Base-by-base conservation (phyloP, 2,888 invertebrate genomes). In the Agapostemon virescens region DNA sequence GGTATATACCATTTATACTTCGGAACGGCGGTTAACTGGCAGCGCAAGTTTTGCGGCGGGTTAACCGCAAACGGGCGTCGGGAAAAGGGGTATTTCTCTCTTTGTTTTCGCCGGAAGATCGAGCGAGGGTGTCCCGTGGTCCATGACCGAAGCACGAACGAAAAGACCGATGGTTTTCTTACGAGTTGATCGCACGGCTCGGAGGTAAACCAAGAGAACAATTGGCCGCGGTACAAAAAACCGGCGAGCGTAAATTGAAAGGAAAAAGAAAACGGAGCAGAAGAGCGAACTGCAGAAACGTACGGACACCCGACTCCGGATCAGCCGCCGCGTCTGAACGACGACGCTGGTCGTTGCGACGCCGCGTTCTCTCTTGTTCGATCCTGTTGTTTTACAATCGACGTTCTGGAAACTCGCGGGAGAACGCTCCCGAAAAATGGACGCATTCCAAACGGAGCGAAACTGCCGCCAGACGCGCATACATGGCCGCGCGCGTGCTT, bases 341-440 rank as follows among this genome's bases (percentile, higher is more conserved):
- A 64, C 55, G 52, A 23, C 52, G 23, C n/a, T 20, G 6, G 66
- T 49, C 81, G 82, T 78, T 78, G 83, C 69, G 17, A 30, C 26
- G 30, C 30, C 33, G 20, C 30, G 33, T 61, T 20, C 20, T 3
- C 33, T 17, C 61, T n/a, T n/a, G 75, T 71, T 69, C 73, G 64
- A 63, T 69, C 61, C 80, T 77, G 80, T 80, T 83, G 77, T 83
- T 83, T 81, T 75, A 75, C 66, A 71, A 52, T 68, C 73, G 72
- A 11, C 66, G 38, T 74, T 64, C 71, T 72, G 72, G 74, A 33
- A 61, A 63, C 61, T 69, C 45, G 38, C 69, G 69, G 71, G 30
- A 58, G 36, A n/a, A 71, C 73, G 58, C 63, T 81, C 72, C 78
- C 67, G 78, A 71, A 67, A 82, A 83, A 83, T 83, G 82, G 82